These are phyloP conservation scores for Sebastes steindachneri DNA, from an alignment of 2,797 vertebrate genomes.

Conservation along the genomic window DNA sequence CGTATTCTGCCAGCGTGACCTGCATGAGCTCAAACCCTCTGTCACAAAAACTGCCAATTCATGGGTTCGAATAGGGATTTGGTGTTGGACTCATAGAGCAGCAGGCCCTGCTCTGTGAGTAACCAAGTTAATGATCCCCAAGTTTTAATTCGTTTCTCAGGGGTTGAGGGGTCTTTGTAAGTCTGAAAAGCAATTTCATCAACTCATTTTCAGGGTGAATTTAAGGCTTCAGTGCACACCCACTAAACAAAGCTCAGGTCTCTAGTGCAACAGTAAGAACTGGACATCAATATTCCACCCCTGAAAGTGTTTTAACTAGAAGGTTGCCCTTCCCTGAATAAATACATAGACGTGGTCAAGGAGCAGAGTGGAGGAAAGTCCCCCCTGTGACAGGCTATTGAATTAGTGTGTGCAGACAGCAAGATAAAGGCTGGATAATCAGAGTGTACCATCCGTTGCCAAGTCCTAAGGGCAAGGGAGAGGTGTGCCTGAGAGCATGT, in stretches of 20 bases:
- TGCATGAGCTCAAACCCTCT: background rate
- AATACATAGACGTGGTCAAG: background rate
- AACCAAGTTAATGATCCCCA: background rate
- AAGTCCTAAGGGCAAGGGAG: background rate
- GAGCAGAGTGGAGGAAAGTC: background rate
- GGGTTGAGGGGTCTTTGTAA: background rate
- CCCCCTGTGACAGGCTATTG: background rate
- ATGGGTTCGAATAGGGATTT: background rate
- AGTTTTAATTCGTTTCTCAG: conserved; percentile 11
- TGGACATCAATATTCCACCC: conserved; percentile 1
- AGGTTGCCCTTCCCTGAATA: background rate
- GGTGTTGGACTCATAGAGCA: background rate
- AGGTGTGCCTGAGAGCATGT: background rate
- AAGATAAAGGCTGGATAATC: background rate
- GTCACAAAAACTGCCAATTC: background rate
- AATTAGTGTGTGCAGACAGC: background rate
- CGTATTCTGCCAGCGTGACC: background rate
- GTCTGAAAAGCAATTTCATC: conserved; percentile 1
- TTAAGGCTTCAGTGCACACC: background rate
- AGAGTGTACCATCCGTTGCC: background rate
- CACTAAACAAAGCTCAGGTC: background rate
- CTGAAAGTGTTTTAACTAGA: background rate
- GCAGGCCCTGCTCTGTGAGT: background rate
- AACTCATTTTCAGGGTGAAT: background rate
- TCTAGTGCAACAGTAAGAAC: background rate